Conservation (phyloP, 2,113 vertebrate genomes). For the Anthoscopus minutus region DNA sequence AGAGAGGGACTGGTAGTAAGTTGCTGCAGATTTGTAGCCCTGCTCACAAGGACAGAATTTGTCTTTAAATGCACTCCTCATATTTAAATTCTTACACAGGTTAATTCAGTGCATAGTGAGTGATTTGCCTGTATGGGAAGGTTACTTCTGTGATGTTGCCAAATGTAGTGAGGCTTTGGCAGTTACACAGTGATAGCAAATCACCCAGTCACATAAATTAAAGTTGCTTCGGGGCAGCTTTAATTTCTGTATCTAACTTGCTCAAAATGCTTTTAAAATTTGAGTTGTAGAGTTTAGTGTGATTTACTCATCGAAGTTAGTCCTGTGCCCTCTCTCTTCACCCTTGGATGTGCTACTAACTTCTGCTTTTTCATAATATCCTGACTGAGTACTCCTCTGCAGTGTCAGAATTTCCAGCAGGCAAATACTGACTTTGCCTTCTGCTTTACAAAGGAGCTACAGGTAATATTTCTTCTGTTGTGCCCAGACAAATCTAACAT, state of each 20-base stretch:
- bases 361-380: not conserved
- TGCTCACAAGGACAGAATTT: not conserved
- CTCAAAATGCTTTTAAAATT: constrained; percentile 30
- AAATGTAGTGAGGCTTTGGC: constrained; percentile 34
- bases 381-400: not conserved
- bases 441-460: not conserved
- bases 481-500: not conserved
- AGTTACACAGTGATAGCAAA: constrained; percentile 2
- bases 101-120: not conserved
- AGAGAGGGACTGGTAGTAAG: not conserved
- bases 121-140: not conserved
- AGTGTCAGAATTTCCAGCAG: not conserved
- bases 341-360: not conserved
- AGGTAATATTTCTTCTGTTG: not conserved
- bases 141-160: constrained; percentile 22
- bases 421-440: not conserved
- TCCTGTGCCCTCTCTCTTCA: not conserved
- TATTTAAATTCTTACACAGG: not conserved
- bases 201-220: not conserved
- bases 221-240: constrained; percentile 10
- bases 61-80: not conserved
- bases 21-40: not conserved
- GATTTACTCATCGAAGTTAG: not conserved
- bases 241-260: constrained; percentile 14
- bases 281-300: not conserved